Percentiles rank a stretch among this genome's conserved stretches.
phyloP scores from a whole-genome alignment of 2,797 vertebrate species.

The Poeciliopsis paucimaculata region DNA sequence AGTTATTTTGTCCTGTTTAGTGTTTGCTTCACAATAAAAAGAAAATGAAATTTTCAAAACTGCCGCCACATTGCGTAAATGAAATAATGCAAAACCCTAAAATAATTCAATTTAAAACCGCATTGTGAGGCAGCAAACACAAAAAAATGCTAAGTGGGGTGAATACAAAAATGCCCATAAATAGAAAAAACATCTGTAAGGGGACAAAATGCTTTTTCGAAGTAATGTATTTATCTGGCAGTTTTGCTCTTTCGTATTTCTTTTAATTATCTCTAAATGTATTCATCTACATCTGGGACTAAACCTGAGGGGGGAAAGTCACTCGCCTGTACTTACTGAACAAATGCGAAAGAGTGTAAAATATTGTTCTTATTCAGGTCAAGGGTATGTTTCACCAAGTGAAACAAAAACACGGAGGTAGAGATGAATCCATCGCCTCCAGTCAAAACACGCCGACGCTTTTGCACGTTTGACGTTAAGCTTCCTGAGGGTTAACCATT shows the following conservation, averaged over 20 bases:
- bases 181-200: neutral
- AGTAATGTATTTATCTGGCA: neutral
- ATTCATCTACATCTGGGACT: neutral
- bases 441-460: neutral
- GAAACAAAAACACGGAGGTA: neutral
- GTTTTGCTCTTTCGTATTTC: neutral
- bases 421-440: neutral
- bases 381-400: neutral
- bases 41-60: too few relatives aligned
- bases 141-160: too few relatives aligned
- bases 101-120: too few relatives aligned
- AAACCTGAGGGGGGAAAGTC: neutral
- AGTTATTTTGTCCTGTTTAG: too few relatives aligned
- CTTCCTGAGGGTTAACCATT: neutral
- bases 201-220: neutral
- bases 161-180: neutral
- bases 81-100: too few relatives aligned
- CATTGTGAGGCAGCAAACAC: too few relatives aligned
- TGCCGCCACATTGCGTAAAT: too few relatives aligned
- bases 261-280: neutral
- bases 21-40: too few relatives aligned
- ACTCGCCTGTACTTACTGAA: neutral
- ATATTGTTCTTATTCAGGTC: neutral
- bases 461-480: neutral
- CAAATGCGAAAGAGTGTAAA: neutral